Percentiles rank a stretch among this genome's conserved stretches.
Conservation (phyloP, 2,113 vertebrate species). For the Dromaius novaehollandiae region DNA sequence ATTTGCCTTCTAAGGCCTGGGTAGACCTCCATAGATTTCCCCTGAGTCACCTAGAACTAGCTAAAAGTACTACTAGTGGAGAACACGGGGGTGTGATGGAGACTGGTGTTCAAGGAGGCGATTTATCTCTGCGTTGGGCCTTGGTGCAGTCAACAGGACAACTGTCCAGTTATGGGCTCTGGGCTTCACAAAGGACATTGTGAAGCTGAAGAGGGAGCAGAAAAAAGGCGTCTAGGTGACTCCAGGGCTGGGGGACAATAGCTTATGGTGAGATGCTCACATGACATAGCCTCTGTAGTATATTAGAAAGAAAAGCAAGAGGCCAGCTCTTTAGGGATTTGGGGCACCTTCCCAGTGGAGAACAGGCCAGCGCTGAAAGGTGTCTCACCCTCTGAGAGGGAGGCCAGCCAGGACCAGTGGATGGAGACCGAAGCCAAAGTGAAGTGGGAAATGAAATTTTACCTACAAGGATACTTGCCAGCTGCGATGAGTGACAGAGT, state of each 20-base stretch:
- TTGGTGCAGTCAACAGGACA: background rate
- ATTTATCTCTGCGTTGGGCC: background rate
- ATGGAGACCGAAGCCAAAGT: background rate
- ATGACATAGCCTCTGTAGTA: background rate
- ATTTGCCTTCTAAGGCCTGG: background rate
- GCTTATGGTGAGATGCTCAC: background rate
- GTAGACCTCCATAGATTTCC: background rate
- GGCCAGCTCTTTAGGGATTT: background rate
- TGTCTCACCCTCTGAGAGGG: background rate
- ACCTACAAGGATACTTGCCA: background rate
- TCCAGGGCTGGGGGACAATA: background rate
- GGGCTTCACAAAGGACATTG: background rate
- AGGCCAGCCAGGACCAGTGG: background rate
- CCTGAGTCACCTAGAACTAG: background rate
- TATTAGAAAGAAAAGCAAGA: background rate
- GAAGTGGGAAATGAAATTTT: background rate
- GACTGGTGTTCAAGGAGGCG: background rate
- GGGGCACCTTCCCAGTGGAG: background rate
- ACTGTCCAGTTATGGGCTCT: background rate
- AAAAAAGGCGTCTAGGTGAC: background rate
- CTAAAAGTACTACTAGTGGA: background rate
- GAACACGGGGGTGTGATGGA: background rate
- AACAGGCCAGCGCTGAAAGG: background rate
- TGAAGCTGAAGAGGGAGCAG: background rate
- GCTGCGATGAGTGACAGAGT: rapidly evolving